Conservation (phyloP, 2,888 invertebrate species). For the Acanthosepion lycidas region DNA sequence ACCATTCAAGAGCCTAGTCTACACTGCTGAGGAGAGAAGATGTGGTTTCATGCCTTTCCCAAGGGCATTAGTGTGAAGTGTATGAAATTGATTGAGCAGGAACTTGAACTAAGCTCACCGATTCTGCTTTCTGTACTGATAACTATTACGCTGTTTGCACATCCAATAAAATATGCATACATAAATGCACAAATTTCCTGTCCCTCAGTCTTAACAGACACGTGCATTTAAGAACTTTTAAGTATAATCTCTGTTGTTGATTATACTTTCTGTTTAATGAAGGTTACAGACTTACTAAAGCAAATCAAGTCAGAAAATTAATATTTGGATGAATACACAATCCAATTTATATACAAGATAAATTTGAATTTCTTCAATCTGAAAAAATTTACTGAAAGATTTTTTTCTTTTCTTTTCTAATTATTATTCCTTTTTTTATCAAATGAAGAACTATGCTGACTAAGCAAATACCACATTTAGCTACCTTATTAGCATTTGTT, state of each 20-base stretch:
- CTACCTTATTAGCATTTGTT: too few species aligned
- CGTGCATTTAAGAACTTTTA: not conserved
- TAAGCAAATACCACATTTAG: not conserved
- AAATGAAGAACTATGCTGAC: not conserved
- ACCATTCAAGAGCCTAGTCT: too few species aligned
- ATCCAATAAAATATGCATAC: not conserved
- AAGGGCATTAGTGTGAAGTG: too few species aligned
- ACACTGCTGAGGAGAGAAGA: too few species aligned
- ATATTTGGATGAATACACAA: not conserved
- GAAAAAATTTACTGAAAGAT: not conserved
- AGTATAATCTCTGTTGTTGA: not conserved
- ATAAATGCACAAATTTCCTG: not conserved
- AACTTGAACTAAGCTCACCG: too few species aligned
- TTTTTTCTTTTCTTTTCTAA: not conserved
- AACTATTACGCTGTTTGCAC: not conserved
- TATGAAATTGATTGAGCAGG: too few species aligned
- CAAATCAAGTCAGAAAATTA: not conserved
- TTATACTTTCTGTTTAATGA: not conserved
- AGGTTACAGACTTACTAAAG: not conserved
- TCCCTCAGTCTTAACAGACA: not conserved
- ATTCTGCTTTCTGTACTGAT: too few species aligned
- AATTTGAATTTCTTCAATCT: not conserved
- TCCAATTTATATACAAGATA: too few species aligned
- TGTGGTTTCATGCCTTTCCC: too few species aligned
- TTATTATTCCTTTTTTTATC: not conserved